phyloP scores from a whole-genome alignment of 2,113 vertebrate species.

The Cyrtonyx montezumae region DNA sequence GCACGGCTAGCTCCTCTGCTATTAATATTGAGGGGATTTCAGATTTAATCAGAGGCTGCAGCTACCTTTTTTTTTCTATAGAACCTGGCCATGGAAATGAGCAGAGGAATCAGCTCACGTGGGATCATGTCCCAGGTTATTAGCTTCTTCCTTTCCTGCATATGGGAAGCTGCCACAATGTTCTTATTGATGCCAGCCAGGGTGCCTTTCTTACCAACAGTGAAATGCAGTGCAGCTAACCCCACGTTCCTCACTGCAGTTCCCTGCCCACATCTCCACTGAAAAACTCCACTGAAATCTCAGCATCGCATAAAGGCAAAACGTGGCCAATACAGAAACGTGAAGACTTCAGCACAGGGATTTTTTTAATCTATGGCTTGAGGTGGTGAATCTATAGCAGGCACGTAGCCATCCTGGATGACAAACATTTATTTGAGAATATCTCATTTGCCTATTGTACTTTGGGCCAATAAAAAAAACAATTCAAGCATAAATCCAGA shows the following conservation, averaged over 20 bases:
- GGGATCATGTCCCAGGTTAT: not conserved
- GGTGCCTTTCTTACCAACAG: not conserved
- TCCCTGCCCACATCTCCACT: not conserved
- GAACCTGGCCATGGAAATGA: too few relatives aligned
- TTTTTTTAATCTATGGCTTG: rapidly evolving
- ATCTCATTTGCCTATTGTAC: not conserved
- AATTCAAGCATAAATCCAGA: not conserved
- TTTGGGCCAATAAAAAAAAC: not conserved
- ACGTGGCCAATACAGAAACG: rapidly evolving
- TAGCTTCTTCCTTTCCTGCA: not conserved
- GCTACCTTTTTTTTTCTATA: not conserved
- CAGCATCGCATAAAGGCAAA: not conserved
- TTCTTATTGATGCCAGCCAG: not conserved
- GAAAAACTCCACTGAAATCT: not conserved
- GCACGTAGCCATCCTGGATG: not conserved
- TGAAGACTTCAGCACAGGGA: not conserved
- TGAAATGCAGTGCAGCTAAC: not conserved
- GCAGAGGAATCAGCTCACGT: not conserved
- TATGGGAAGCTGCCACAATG: not conserved
- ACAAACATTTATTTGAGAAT: not conserved
- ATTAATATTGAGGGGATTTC: not conserved
- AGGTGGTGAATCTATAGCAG: not conserved
- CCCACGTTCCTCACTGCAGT: not conserved
- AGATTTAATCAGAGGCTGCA: not conserved
- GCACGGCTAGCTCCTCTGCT: rapidly evolving